phyloP scores from a whole-genome alignment of 2,888 invertebrate genomes.

The Lasiommata megera region DNA sequence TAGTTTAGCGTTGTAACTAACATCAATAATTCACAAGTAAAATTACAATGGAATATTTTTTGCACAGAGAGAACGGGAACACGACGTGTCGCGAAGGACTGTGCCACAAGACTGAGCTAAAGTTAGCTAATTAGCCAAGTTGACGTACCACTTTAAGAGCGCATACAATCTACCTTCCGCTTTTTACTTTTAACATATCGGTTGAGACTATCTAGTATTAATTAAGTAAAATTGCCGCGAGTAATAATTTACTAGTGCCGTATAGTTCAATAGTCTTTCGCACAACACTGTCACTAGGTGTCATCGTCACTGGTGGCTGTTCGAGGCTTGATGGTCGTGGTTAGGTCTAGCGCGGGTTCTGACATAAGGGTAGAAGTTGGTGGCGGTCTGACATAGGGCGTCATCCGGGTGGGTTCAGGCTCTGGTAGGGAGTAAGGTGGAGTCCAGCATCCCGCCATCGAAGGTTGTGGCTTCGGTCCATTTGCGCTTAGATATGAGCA shows the following conservation, averaged over 20 bases:
- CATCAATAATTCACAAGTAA: too few relatives aligned
- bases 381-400: constrained; percentile 38
- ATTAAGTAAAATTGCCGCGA: constrained; percentile 37
- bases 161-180: background rate
- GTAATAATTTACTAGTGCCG: constrained; percentile 54
- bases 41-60: too few relatives aligned
- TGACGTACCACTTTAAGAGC: too few relatives aligned
- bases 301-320: constrained; percentile 45
- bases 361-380: constrained; percentile 21
- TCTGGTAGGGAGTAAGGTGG: constrained; percentile 50
- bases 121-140: too few relatives aligned
- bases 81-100: too few relatives aligned
- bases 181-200: background rate
- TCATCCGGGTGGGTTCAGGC: constrained; percentile 34
- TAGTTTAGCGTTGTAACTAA: too few relatives aligned
- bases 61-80: too few relatives aligned
- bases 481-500: constrained; percentile 73
- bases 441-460: constrained; percentile 64
- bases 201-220: background rate
- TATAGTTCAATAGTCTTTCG: constrained; percentile 55
- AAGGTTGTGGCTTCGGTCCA: constrained; percentile 52
- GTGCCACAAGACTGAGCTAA: too few relatives aligned
- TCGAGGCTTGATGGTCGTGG: constrained; percentile 50
- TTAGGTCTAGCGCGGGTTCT: constrained; percentile 66
- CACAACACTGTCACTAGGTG: constrained; percentile 73